Percentiles rank a stretch among this genome's conserved stretches.
phyloP scores from a whole-genome alignment of 1,140 invertebrate species.

The Bombus haemorrhoidalis region DNA sequence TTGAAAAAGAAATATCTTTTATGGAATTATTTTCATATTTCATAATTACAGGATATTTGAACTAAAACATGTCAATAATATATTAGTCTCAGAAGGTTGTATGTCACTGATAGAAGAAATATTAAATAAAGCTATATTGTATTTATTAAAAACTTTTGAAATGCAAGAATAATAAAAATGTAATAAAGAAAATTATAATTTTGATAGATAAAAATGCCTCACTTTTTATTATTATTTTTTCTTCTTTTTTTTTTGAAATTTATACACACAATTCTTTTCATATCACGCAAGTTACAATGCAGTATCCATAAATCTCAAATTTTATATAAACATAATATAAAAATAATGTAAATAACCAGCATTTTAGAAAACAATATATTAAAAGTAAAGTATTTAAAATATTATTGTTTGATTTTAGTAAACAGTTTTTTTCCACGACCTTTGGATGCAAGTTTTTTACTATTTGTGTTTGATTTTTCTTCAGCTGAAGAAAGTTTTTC shows the following conservation, averaged over 20 bases:
- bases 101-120: conserved; percentile 27
- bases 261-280: conserved; percentile 16
- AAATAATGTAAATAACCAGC: background rate
- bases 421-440: conserved; percentile 74
- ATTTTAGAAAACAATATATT: background rate
- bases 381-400: conserved; percentile 12
- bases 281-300: conserved; percentile 3
- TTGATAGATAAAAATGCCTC: background rate
- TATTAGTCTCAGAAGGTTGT: conserved; percentile 17
- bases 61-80: conserved; percentile 5
- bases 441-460: conserved; percentile 64
- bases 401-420: conserved; percentile 71
- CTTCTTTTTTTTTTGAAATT: background rate
- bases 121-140: conserved; percentile 37
- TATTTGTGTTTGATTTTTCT: conserved; percentile 44
- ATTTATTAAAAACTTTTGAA: background rate
- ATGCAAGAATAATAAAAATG: conserved; percentile 7
- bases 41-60: conserved; percentile 28
- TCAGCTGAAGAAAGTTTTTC: conserved; percentile 83
- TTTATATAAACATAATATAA: conserved; percentile 19
- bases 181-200: background rate
- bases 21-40: background rate
- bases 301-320: background rate
- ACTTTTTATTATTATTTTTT: background rate
- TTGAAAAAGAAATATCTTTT: background rate